Conservation (phyloP, 2,888 invertebrate species). For the Quadroppia sp. region DNA sequence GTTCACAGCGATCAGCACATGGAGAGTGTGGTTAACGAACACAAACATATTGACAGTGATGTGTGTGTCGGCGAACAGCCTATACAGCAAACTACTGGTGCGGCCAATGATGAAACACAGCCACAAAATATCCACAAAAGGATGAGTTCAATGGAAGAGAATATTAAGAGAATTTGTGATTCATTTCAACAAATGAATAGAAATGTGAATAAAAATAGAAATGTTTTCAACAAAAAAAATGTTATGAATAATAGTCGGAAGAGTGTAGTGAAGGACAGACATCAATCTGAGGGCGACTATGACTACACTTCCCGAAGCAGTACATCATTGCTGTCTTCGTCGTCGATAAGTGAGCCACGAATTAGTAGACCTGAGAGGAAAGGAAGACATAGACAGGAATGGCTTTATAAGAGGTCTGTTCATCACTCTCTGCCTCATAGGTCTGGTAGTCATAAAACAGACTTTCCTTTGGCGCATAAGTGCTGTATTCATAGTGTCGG, state of each 20-base stretch:
- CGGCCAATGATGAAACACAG: neutral
- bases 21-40: neutral
- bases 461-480: neutral
- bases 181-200: slow-evolving; percentile 21
- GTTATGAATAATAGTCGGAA: neutral
- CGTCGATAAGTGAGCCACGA: neutral
- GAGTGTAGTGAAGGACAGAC: neutral
- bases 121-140: neutral
- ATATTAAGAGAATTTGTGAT: slow-evolving; percentile 5
- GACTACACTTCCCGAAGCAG: slow-evolving; percentile 1
- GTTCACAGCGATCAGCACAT: neutral
- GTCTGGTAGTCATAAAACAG: neutral
- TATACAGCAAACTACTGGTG: neutral
- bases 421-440: slow-evolving; percentile 13
- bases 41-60: neutral
- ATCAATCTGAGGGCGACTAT: neutral
- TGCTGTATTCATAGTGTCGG: slow-evolving; percentile 21
- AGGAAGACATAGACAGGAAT: slow-evolving; percentile 8
- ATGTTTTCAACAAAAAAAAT: neutral
- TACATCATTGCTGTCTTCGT: slow-evolving; percentile 26
- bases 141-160: slow-evolving; percentile 1
- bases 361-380: neutral
- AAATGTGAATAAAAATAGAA: slow-evolving; percentile 12
- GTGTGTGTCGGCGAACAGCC: neutral
- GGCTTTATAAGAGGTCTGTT: neutral